Conservation (phyloP, 2,113 vertebrate genomes). For the Chrysemys picta region DNA sequence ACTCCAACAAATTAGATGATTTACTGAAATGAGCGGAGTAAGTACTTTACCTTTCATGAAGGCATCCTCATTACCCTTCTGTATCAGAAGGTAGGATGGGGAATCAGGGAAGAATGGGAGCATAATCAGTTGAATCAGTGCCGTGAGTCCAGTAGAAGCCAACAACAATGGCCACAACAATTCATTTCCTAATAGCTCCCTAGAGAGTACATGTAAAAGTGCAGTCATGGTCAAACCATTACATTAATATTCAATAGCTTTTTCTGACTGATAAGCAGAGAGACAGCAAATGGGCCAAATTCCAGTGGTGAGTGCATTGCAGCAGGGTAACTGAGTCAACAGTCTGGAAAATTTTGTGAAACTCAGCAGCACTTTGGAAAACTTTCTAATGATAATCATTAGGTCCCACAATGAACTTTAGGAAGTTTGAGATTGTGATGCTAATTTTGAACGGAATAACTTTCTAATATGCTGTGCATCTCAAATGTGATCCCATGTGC, state of each 20-base stretch:
- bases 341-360: background rate
- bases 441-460: background rate
- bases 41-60: slow-evolving; percentile 79
- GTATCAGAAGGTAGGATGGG: slow-evolving; percentile 84
- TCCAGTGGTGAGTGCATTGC: background rate
- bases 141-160: slow-evolving; percentile 77
- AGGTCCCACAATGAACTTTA: slow-evolving; percentile 43
- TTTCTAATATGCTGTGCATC: background rate
- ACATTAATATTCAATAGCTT: background rate
- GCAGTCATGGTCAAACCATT: slow-evolving; percentile 30
- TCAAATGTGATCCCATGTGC: background rate
- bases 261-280: background rate
- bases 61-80: slow-evolving; percentile 83
- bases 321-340: background rate
- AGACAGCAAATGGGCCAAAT: background rate
- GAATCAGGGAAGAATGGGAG: slow-evolving; percentile 81
- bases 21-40: slow-evolving; percentile 12
- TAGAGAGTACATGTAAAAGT: slow-evolving; percentile 58
- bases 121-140: slow-evolving; percentile 79
- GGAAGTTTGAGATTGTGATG: background rate
- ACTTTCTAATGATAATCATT: background rate
- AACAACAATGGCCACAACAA: slow-evolving; percentile 87
- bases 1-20: background rate
- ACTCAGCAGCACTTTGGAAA: slow-evolving; percentile 9
- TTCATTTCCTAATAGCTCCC: slow-evolving; percentile 88